Evolutionary conservation across 2,113 vertebrate genomes (phyloP).

Genomic region (Neolamprologus variostigma): DNA sequence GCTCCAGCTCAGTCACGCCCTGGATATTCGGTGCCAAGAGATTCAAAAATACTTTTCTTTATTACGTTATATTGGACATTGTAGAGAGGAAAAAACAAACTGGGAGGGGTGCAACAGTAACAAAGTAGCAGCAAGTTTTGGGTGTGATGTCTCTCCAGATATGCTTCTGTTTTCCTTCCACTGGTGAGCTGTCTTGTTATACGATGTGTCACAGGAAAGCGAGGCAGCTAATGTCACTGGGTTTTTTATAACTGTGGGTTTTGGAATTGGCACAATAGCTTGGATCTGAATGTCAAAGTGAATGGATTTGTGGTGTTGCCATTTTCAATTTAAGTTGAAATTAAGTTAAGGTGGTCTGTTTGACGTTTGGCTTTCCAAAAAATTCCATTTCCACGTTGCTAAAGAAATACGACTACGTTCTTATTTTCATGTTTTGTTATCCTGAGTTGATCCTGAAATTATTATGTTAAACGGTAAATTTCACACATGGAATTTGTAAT

Average conservation of each 20-base stretch:
- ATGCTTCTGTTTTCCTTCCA: neutral
- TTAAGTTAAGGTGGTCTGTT: neutral
- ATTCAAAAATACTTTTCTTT: neutral
- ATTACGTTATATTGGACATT: neutral
- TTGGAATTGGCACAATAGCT: neutral
- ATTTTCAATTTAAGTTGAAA: neutral
- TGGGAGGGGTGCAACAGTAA: neutral
- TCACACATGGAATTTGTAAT: neutral
- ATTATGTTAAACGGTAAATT: neutral
- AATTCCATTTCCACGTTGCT: fast-evolving
- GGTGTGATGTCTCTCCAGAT: neutral
- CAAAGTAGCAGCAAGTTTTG: neutral
- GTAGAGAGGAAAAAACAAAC: neutral
- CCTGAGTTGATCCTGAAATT: neutral
- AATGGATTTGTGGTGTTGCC: neutral
- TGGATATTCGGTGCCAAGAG: neutral
- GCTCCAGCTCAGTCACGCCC: neutral
- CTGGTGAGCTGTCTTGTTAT: neutral
- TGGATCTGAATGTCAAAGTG: neutral
- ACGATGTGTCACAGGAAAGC: neutral
- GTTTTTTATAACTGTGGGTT: neutral
- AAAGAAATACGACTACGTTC: neutral
- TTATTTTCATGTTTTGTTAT: neutral
- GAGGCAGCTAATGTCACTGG: neutral
- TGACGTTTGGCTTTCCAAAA: neutral